phyloP scores from a whole-genome alignment of 2,888 invertebrate species.

The Andrena dorsata region DNA sequence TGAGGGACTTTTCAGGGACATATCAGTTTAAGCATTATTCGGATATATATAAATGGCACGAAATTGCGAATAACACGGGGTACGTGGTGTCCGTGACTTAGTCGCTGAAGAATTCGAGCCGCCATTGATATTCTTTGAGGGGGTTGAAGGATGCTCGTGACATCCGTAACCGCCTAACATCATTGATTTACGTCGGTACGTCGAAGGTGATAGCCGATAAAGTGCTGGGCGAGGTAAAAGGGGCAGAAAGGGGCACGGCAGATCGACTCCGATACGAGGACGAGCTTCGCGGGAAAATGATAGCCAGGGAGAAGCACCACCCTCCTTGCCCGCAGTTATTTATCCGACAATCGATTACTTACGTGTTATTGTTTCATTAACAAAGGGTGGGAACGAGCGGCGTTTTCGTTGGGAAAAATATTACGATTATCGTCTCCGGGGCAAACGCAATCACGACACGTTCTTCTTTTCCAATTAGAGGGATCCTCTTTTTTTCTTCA shows the following conservation, averaged over 20 bases:
- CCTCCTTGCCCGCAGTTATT: conserved; percentile 48
- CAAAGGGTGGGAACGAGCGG: conserved; percentile 35
- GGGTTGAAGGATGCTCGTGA: conserved; percentile 9
- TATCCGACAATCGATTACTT: conserved; percentile 56
- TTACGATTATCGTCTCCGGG: conserved; percentile 14
- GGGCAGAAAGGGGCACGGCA: conserved; percentile 33
- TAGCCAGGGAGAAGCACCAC: conserved; percentile 31
- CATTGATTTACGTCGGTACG: conserved; percentile 70
- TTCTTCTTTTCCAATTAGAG: conserved; percentile 11
- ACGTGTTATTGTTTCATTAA: conserved; percentile 62
- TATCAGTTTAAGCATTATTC: neutral
- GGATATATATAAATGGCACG: too few relatives aligned
- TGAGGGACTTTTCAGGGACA: neutral
- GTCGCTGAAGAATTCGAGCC: neutral
- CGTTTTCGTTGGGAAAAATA: conserved; percentile 33
- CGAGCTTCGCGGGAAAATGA: conserved; percentile 40
- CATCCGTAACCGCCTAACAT: conserved; percentile 73
- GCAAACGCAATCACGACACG: conserved; percentile 11
- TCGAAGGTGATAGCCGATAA: conserved; percentile 43
- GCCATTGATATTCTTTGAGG: neutral
- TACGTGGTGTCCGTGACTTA: too few relatives aligned
- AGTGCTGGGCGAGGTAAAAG: conserved; percentile 26
- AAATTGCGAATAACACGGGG: too few relatives aligned
- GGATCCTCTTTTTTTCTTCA: neutral
- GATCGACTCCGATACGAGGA: conserved; percentile 19